Base-by-base conservation (phyloP, 2,888 invertebrate species). In the Amphipoea lucens region DNA sequence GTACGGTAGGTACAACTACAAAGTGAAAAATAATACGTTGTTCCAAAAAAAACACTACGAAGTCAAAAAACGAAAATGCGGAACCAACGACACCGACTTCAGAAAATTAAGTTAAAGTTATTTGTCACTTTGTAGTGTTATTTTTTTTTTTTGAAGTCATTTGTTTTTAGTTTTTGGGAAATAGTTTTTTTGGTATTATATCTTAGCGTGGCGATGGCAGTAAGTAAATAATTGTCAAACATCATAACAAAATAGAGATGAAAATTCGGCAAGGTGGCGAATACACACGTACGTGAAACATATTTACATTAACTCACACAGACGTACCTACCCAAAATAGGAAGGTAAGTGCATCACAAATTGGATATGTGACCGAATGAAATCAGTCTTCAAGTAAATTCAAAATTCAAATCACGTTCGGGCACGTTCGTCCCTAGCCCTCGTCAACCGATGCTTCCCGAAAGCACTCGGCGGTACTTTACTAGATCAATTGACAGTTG, bases 371-470 rank as follows among this genome's bases (percentile, higher is more conserved):
- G 78, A 74, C 84, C 77, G 82, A 90, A 89, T 87, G 84, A 88
- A 90, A 87, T 89, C 85, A 90, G 88, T 90, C 91, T 90, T 88
- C 85, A 87, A 91, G 88, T 88, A 86, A 90, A 90, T 89, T 90
- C 80, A 74, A 90, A 91, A 92, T 92, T 92, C 92, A 84, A 92
- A 93, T 93, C 92, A 93, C 88, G 89, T 82, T 82, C 91, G 89
- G 84, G 88, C 89, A 91, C 89, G 90, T 90, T 91, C 90, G 90
- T 90, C 88, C 78, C 89, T 85, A 86, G 81, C 83, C 87, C 90
- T 90, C 90, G 90, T 90, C 90, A 83, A 79, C 76, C 89, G 81
- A 86, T 71, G 87, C 81, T 79, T 87, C 83, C 83, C 85, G 85
- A 87, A 87, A 88, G 87, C 87, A 87, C 57, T 76, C 66, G 70